Evolutionary conservation across 2,113 vertebrate genomes (phyloP), one percentile per base, ranked within the genome.

Genomic region (Solea senegalensis): DNA sequence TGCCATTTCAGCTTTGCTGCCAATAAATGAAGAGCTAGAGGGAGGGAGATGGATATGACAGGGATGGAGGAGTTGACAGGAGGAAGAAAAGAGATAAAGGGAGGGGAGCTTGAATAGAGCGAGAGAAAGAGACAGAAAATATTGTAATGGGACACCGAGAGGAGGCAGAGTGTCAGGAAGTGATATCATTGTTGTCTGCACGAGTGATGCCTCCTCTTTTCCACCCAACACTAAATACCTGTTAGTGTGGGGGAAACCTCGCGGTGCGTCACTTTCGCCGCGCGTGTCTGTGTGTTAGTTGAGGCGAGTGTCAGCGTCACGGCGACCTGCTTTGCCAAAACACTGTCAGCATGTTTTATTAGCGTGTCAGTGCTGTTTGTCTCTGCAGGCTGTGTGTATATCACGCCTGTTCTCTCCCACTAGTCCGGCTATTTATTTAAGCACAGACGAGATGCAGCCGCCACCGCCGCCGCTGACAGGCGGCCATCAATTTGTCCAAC

Each of bases 261-360:
- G 1, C 46, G 51, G 46, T 48, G 72, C 40, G 16, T 44, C 51
- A n/a, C 71, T 65, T 62, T 58, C 51, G 14, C 12, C 8, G 15
- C 0, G 52, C 14, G 63, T 48, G 53, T 81, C 64, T 71, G 49
- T 54, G 59, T 78, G 52, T 58, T 34, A 34, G 3, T 34, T 34
- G 3, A 34, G 34, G 34, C 34, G 5, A 69, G 83, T 81, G 88
- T 86, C 70, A 53, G 75, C 69, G 81, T 82, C 74, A 78, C 81
- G 3, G 69, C 68, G 86, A 85, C 83, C 86, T 84, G 83, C 85
- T 61, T 84, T 87, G 87, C 87, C 88, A 86, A 84, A 91, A 88
- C 87, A 78, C 79, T 86, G 87, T 90, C 88, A 90, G 88, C 84
- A 51, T 86, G 89, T 89, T 90, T 90, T 91, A 91, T 89, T 78